Conservation (phyloP, 2,113 vertebrate genomes). For the Cebus imitator region DNA sequence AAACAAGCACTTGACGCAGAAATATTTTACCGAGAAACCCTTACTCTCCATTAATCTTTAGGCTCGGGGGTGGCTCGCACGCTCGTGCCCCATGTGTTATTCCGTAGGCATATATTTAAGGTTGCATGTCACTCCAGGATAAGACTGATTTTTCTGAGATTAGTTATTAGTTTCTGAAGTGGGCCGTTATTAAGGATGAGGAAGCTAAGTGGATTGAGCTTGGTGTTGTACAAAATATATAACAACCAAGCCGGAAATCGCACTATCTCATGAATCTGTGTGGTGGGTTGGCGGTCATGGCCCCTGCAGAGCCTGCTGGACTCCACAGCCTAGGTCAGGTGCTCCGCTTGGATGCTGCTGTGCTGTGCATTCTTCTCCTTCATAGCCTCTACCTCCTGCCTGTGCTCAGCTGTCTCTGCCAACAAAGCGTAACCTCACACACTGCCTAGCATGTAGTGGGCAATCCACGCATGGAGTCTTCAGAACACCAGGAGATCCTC, state of each 20-base stretch:
- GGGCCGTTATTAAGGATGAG: not conserved
- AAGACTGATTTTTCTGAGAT: not conserved
- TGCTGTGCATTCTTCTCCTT: not conserved
- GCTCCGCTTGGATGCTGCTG: not conserved
- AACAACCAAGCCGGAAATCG: not conserved
- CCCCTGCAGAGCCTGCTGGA: not conserved
- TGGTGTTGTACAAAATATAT: not conserved
- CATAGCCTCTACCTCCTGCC: not conserved
- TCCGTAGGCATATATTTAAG: not conserved
- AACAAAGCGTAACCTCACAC: not conserved
- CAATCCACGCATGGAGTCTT: not conserved
- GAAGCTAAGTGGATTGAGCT: not conserved
- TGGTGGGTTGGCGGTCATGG: not conserved
- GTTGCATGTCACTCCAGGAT: not conserved
- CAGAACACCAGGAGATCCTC: too few relatives aligned
- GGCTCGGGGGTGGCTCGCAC: accelerated
- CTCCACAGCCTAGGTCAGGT: not conserved
- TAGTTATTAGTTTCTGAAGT: not conserved
- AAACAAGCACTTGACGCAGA: not conserved
- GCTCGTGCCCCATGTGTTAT: accelerated
- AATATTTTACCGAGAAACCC: not conserved
- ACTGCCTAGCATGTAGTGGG: not conserved
- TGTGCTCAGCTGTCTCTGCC: too few relatives aligned
- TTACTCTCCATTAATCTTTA: not conserved
- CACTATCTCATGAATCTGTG: not conserved